Evolutionary conservation across 2,797 vertebrate genomes (phyloP).

Genomic region (Dicrostonyx torquatus): DNA sequence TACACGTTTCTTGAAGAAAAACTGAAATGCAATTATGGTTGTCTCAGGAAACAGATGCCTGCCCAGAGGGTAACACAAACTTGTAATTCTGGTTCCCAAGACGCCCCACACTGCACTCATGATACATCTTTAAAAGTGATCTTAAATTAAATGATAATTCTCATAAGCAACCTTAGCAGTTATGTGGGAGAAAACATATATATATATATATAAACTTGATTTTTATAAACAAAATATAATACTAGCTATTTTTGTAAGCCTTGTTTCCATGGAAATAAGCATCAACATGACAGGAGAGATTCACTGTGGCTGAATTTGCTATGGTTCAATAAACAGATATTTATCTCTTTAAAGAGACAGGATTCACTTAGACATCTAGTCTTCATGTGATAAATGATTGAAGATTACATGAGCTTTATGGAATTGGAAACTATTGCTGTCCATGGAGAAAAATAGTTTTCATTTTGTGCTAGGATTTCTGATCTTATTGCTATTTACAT

Average conservation of each 20-base stretch:
- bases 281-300: slow-evolving; percentile 27
- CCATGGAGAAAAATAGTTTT: slow-evolving; percentile 56
- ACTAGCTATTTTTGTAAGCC: slow-evolving; percentile 72
- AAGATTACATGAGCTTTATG: slow-evolving; percentile 62
- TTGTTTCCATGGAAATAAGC: slow-evolving; percentile 83
- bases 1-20: neutral
- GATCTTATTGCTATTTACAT: slow-evolving; percentile 46
- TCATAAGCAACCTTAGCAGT: neutral
- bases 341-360: slow-evolving; percentile 73
- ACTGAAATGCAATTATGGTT: neutral
- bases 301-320: slow-evolving; percentile 57
- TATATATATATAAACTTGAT: slow-evolving; percentile 78
- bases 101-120: neutral
- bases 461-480: slow-evolving; percentile 67
- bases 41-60: neutral
- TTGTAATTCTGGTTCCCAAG: neutral
- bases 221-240: slow-evolving; percentile 75
- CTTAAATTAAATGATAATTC: slow-evolving; percentile 20
- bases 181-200: slow-evolving; percentile 32
- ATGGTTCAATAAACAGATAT: slow-evolving; percentile 63
- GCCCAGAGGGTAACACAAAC: neutral
- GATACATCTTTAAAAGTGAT: slow-evolving; percentile 1
- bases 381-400: slow-evolving; percentile 54
- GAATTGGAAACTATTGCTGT: slow-evolving; percentile 55
- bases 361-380: slow-evolving; percentile 75